phyloP scores from a whole-genome alignment of 1,140 invertebrate species.

The Drosophila repleta region DNA sequence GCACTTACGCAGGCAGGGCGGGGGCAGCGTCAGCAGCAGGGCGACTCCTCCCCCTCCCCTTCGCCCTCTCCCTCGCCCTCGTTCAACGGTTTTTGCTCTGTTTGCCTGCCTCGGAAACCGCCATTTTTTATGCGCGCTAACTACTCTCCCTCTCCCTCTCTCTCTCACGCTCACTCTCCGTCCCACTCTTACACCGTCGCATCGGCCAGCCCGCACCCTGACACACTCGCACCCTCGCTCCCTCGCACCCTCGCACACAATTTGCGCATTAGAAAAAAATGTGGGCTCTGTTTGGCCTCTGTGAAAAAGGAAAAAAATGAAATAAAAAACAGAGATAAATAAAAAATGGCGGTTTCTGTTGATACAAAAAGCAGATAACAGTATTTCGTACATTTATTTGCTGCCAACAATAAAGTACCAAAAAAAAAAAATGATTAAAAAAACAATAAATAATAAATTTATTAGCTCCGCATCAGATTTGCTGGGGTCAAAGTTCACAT shows the following conservation, averaged over 20 bases:
- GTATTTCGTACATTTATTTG: conserved; percentile 21
- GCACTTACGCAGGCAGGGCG: conserved; percentile 23
- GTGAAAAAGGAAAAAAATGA: conserved; percentile 3
- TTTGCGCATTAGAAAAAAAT: conserved; percentile 78
- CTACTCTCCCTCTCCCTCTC: conserved; percentile 48
- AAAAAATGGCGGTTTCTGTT: conserved; percentile 45
- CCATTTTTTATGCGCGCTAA: conserved; percentile 77
- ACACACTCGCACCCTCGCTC: background rate
- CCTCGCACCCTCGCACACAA: conserved; percentile 51
- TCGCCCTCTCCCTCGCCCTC: too few species aligned
- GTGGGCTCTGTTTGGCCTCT: conserved; percentile 45
- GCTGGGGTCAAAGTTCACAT: background rate
- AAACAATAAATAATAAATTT: background rate
- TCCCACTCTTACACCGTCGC: conserved; percentile 5
- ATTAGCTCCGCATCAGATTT: background rate
- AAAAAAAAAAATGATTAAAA: background rate
- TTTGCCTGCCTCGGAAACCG: conserved; percentile 77
- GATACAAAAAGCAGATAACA: conserved; percentile 25
- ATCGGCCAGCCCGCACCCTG: conserved; percentile 33
- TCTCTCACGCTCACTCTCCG: background rate
- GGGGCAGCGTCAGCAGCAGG: conserved; percentile 13
- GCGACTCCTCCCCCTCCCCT: background rate
- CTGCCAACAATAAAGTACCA: conserved; percentile 5
- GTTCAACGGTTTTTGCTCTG: conserved; percentile 45
- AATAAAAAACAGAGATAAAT: conserved; percentile 8